Base-by-base conservation (phyloP, 2,888 invertebrate species). In the Tineola bisselliella region DNA sequence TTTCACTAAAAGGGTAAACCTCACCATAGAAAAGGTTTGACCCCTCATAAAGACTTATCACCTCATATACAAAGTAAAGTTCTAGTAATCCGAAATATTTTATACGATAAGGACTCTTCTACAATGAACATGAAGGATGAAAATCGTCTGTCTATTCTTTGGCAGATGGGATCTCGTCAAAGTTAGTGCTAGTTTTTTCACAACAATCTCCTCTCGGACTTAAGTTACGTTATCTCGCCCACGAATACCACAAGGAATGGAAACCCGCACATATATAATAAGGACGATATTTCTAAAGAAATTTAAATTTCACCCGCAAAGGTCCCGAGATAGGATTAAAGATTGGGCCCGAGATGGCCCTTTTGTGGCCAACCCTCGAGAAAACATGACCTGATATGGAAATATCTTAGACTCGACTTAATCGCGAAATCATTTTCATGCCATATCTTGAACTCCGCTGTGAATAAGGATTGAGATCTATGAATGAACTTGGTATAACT, bases 41-140 rank as follows among this genome's bases (percentile, higher is more conserved):
- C 87, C 87, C 87, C 83, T 87, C 87, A 84, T 87, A 87, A 86
- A 86, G 87, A 87, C 87, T 86, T 87, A 87, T 87, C 87, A 86
- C 87, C 81, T 86, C 84, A 84, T 84, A 84, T 84, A 87, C 87
- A 87, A 86, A 87, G 84, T 86, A 87, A 86, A 82, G 86, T 81
- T 81, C 71, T 77, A 77, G 81, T 86, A 86, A 87, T 87, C 84
- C 82, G 30, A 25, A 44, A 69, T 61, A 63, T 62, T 63, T 60
- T 70, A 67, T 63, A 66, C 73, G 64, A 81, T 71, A 77, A 66
- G 61, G 62, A 63, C 70, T 73, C 74, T 71, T 84, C 75, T 65
- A 65, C 60, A 61, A 58, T 56, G 62, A 65, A 64, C 33, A 64
- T 65, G 77, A 84, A 69, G 74, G 82, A 70, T 69, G 74, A 83